Conservation (phyloP, 2,888 invertebrate genomes). For the Plebejus argus region DNA sequence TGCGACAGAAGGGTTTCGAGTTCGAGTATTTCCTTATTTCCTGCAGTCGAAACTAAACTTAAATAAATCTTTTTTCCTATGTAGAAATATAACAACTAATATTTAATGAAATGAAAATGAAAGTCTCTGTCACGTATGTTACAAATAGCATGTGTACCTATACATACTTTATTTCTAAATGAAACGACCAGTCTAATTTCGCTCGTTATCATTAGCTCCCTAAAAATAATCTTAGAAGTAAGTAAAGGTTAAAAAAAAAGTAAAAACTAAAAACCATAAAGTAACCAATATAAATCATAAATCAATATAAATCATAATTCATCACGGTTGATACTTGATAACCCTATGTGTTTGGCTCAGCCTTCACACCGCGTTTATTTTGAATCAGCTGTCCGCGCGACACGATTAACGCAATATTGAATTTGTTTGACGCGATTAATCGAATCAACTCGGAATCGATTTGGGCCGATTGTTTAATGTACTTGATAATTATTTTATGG, state of each 20-base stretch:
- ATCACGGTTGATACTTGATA: not conserved
- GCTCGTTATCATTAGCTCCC: too few species aligned
- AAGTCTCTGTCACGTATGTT: too few species aligned
- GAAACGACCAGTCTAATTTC: too few species aligned
- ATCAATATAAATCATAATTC: too few species aligned
- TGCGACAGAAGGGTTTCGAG: not conserved
- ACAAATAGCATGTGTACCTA: too few species aligned
- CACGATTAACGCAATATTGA: conserved; percentile 16
- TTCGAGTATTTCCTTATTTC: not conserved
- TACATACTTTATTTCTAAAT: too few species aligned
- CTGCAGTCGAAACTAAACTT: not conserved
- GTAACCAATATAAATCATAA: too few species aligned
- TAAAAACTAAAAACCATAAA: not conserved
- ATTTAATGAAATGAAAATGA: too few species aligned
- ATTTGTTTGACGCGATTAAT: conserved; percentile 19
- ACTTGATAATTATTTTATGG: conserved; percentile 14
- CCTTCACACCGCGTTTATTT: conserved; percentile 21
- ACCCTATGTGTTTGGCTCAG: not conserved
- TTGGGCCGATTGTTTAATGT: conserved; percentile 18
- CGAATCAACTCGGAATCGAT: conserved; percentile 11
- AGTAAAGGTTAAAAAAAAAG: not conserved
- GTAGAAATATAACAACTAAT: too few species aligned
- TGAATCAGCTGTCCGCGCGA: not conserved
- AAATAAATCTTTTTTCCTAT: not conserved
- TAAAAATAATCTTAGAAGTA: too few species aligned